Base-by-base conservation (phyloP, 2,797 vertebrate genomes). In the Gobionotothen gibberifrons region DNA sequence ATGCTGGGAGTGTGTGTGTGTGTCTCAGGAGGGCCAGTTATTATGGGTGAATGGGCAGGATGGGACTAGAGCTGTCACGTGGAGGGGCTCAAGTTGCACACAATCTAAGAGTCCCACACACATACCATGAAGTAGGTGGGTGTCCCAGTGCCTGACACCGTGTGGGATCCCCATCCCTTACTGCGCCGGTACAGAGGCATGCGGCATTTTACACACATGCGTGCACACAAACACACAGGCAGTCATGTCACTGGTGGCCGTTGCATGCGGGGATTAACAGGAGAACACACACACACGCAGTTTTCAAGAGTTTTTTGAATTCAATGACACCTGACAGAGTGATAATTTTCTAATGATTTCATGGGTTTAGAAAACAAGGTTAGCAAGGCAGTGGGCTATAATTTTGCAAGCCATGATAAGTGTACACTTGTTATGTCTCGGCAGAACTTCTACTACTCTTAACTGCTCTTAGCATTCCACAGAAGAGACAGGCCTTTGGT, bases 31-130 rank as follows among this genome's bases (percentile, higher is more conserved):
- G 84, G 75, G 74, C 72, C 64, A 36, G 76, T 84, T 54, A 73
- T 88, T 87, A 86, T 58, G 86, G 86, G 76, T 85, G 84, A 90
- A 81, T 81, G 72, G 76, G 74, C 76, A 82, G 76, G 80, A 87
- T 79, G 76, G 79, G 77, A 87, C 76, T 67, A n/a, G 71, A 76
- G 73, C 64, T 39, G 80, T 90, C 89, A 89, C 59, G 69, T 85
- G 81, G 69, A 85, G 74, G 55, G 51, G 76, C 83, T 93, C 82
- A 87, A 72, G 79, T 89, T 88, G 76, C 90, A 53, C 55, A 71
- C 54, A 72, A 71, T 42, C 74, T 69, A 48, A 29, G 7, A 71
- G 53, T 77, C 79, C 54, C 66, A 79, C 79, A 86, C 66, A 83
- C 82, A 78, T 39, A 56, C 51, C 40, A 53, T 36, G 1, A 54